Evolutionary conservation across 2,797 vertebrate species (phyloP).

Genomic region (Aythya fuligula): DNA sequence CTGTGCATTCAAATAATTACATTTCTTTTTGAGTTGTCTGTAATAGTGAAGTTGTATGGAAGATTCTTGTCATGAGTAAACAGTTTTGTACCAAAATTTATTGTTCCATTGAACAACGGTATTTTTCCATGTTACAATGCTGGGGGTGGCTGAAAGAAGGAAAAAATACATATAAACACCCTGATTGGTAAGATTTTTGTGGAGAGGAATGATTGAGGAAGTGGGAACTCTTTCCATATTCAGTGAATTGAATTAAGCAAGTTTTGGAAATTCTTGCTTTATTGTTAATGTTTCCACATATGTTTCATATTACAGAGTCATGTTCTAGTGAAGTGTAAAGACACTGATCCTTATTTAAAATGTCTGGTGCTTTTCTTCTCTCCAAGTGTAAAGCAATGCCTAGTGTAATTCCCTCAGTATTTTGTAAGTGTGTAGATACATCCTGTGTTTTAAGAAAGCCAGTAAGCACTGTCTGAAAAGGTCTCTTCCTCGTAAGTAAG

Average conservation of each 20-base stretch:
- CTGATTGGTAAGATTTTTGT: background rate
- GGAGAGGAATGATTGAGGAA: background rate
- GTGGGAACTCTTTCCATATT: background rate
- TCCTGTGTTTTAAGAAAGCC: background rate
- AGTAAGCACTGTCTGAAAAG: background rate
- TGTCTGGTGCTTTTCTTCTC: conserved; percentile 10
- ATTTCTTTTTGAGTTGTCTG: background rate
- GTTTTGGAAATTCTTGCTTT: conserved; percentile 31
- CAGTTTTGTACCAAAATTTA: background rate
- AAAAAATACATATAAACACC: conserved; percentile 16
- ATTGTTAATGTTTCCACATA: conserved; percentile 32
- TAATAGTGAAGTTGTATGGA: background rate
- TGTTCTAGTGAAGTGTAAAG: conserved; percentile 60
- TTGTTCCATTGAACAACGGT: conserved; percentile 24
- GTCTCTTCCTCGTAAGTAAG: background rate
- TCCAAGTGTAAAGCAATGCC: conserved; percentile 2
- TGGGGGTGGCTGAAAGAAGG: background rate
- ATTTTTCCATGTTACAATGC: conserved; percentile 21
- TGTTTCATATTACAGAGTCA: conserved; percentile 55
- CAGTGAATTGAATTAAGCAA: background rate
- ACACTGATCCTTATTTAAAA: conserved; percentile 40
- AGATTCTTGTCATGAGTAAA: background rate
- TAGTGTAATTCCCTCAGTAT: conserved; percentile 6
- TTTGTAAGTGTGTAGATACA: background rate
- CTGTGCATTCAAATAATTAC: conserved; percentile 12